Evolutionary conservation across 2,888 invertebrate genomes (phyloP), one percentile per base, ranked within the genome.

Genomic region (Phengaris alcon): DNA sequence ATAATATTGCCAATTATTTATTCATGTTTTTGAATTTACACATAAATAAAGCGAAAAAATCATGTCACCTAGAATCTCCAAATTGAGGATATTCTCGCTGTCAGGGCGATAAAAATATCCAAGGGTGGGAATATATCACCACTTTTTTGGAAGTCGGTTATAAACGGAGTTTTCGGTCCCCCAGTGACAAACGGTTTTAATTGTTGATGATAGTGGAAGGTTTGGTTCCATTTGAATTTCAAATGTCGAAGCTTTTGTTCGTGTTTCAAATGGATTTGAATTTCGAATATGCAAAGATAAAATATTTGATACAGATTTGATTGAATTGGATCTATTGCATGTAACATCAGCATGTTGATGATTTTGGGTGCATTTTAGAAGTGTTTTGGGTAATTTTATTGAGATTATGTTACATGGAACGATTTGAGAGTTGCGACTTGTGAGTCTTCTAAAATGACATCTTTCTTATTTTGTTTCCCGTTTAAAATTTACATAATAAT

Each of bases 141-240:
- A 6, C 64, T 44, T 44, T 59, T 64, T 64, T 35, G 12, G 3
- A 64, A 35, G 64, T 64, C 44, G 64, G 35, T 64, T 44, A 22
- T 22, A 64, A 35, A 44, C 1, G 5, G 13, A 35, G 64, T 22
- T 10, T 35, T 35, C 12, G 12, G 12, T 44, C 12, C 64, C 35
- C 12, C 13, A 44, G 12, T 64, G 64, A 64, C 35, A 12, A 44
- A 35, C 64, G 35, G 64, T 64, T 64, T 64, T 44, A 64, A 64
- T 64, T 64, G 35, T 64, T 64, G 35, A 64, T 64, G 64, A 44
- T 64, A 64, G 64, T 64, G 13, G 64, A 64, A 52, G 64, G 35
- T 64, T 64, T 64, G 35, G 64, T 64, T 64, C 64, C 13, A 64
- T 64, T 64, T 64, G 64, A 64, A 64, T 64, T 64, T 64, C 35